Evolutionary conservation across 2,888 invertebrate genomes (phyloP), one percentile per base, ranked within the genome.

Genomic region (Gasteruption jaculator): DNA sequence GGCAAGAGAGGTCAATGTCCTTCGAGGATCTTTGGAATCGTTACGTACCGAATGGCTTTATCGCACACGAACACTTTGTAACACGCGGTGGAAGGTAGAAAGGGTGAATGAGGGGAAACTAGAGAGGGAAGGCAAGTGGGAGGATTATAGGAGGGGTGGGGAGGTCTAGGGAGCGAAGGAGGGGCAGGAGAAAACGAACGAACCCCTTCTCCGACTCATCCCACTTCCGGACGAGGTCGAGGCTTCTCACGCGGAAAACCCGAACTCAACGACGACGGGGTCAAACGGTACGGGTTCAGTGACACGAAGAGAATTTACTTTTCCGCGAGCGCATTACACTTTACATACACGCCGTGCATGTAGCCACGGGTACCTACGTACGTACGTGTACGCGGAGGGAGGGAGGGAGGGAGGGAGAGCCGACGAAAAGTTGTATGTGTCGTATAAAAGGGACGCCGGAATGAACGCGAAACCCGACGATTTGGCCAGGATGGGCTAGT

Each of bases 281-380:
- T 65, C 63, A 65, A 64, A 65, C 60, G 61, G 53, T 58, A 46
- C 53, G 57, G 55, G 63, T 63, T 65, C 66, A 63, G 57, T 63
- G 66, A 66, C 65, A 64, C 61, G 58, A 48, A 59, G 62, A 61
- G 60, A 63, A 65, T 66, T 61, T 55, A 60, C 58, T 60, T 63
- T 60, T 57, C 57, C 52, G 49, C 49, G 48, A 49, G 49, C 45
- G 44, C n/a, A n/a, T n/a, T n/a, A n/a, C n/a, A n/a, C n/a, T n/a
- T n/a, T n/a, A n/a, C n/a, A n/a, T n/a, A 31, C 16, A 31, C 20
- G 31, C 18, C 31, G 12, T 19, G 18, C 18, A 31, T 15, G 15
- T 16, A 19, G 31, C 18, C 11, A 31, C 14, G 22, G n/a, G 18
- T n/a, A 22, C n/a, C 22, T 22, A 14, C 15, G 10, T 24, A 14